Conservation (phyloP, 1,140 invertebrate species). For the Neodiprion lecontei region DNA sequence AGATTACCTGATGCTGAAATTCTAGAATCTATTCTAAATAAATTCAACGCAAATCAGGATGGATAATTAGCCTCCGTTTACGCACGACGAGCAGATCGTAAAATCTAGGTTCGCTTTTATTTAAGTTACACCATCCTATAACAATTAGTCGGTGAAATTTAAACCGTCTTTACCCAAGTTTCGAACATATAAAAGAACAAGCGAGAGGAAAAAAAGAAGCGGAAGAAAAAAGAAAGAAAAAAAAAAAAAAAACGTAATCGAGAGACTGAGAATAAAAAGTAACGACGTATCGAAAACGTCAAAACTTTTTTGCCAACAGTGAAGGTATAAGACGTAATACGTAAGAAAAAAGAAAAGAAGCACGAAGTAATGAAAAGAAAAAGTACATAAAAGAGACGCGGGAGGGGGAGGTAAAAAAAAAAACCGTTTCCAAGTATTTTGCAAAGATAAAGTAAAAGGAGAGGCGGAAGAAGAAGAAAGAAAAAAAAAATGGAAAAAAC, state of each 20-base stretch:
- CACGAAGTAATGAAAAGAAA: too few species aligned
- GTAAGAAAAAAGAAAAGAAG: not conserved
- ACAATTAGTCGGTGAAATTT: too few species aligned
- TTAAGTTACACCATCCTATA: too few species aligned
- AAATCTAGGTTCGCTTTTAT: too few species aligned
- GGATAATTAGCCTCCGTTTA: too few species aligned
- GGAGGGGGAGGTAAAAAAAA: not conserved
- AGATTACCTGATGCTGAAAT: too few species aligned
- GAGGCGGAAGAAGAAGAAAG: not conserved
- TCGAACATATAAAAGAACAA: not conserved
- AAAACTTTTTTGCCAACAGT: not conserved
- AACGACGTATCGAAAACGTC: conserved; percentile 5
- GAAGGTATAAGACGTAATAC: not conserved
- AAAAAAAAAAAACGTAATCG: not conserved
- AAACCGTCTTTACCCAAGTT: too few species aligned
- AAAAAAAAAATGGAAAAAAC: conserved; percentile 13
- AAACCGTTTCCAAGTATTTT: not conserved
- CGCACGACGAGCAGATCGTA: too few species aligned
- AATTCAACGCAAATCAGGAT: too few species aligned
- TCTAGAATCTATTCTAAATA: too few species aligned
- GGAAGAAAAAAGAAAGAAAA: not conserved
- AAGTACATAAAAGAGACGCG: too few species aligned
- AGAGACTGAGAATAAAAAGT: not conserved
- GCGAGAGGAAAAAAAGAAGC: not conserved
- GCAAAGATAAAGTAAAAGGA: not conserved